Evolutionary conservation across 2,797 vertebrate species (phyloP), one percentile per base, ranked within the genome.

Genomic region (Myiothlypis chrysogaster): DNA sequence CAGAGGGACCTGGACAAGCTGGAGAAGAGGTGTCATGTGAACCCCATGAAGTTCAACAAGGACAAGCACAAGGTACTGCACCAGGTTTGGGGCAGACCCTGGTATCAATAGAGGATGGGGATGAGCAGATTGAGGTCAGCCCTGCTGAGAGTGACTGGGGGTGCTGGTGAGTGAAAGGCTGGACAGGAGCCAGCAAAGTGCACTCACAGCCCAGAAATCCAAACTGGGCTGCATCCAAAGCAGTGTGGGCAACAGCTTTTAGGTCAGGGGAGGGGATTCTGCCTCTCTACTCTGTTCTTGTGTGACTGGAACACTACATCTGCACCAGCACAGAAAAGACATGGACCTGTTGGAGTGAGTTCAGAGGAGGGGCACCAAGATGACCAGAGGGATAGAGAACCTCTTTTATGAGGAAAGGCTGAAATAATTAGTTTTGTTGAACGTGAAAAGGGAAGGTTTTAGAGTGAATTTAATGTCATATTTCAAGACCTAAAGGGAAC

Each of bases 1-100:
- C 69, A 83, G 60, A 69, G 16, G 14, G 1, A 47, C 10, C 8
- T 44, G 25, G 19, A 44, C 8, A 43, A 56, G 17, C 28, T 69
- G 5, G 6, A 80, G n/a, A 80, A 50, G 12, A 14, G 3, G 4
- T 4, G 6, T 32, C 4, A 8, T 35, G 34, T 39, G 61, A 76
- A 43, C 2, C 5, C 50, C 20, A 15, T 22, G 52, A 61, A 5
- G 23, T 64, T 63, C 23, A 71, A 37, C 23, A 59, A 46, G 18
- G 55, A 25, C 3, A 32, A 41, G 14, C 5, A 19, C 9, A 66
- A 39, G 39, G 34, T n/a, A 12, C 19, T 71, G 32, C 35, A 37
- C 7, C 2, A 28, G 25, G 4, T 23, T 63, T 15, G 2, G 30
- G 14, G 6, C 17, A 79, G 10, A 0, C 2, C 8, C 24, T 8